These are phyloP conservation scores for Falco naumanni DNA, from an alignment of 2,797 vertebrate genomes.

Conservation along the genomic window DNA sequence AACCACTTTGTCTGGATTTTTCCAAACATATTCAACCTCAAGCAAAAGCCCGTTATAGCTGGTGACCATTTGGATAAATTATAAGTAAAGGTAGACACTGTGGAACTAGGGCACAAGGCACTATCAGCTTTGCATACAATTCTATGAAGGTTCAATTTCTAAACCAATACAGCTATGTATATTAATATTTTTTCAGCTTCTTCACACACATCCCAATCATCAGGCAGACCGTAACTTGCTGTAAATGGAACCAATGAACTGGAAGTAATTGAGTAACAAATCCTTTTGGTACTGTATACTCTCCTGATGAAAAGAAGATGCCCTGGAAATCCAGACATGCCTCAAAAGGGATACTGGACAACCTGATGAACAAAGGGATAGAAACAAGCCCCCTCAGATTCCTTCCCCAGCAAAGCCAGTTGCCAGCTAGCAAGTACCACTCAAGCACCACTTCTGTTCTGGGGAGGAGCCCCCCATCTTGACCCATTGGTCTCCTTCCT, in stretches of 20 bases:
- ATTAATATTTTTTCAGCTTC: background rate
- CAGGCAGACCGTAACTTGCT: background rate
- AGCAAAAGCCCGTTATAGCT: background rate
- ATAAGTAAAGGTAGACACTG: background rate
- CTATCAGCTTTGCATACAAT: background rate
- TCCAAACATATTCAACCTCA: background rate
- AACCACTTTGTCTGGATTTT: background rate
- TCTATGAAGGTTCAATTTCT: background rate
- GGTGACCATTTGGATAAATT: background rate
- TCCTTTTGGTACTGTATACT: background rate
- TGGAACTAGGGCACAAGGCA: background rate
- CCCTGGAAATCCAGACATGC: background rate
- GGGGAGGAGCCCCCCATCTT: background rate
- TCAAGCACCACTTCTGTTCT: background rate
- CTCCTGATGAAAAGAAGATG: background rate
- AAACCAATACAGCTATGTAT: background rate
- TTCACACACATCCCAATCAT: background rate
- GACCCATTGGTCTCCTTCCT: background rate
- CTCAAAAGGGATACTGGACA: background rate
- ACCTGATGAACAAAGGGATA: background rate
- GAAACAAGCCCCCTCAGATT: background rate
- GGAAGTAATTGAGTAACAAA: background rate
- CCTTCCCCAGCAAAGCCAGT: background rate
- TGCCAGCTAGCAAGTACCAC: background rate
- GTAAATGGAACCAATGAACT: background rate